phyloP scores from a whole-genome alignment of 2,888 invertebrate species.

The Ectemnius cavifrons region DNA sequence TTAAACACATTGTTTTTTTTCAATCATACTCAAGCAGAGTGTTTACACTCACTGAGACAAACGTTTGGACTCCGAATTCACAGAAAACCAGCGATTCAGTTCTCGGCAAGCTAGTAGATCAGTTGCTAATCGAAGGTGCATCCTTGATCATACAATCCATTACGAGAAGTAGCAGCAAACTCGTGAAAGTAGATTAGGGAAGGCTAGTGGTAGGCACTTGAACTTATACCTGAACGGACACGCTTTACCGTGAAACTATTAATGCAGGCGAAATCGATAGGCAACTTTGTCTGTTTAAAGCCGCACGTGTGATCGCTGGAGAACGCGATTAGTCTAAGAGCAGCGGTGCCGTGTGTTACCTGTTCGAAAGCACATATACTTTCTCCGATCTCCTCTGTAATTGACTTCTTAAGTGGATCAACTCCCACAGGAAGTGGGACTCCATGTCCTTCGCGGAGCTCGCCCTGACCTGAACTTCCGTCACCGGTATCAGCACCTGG shows the following conservation, averaged over 20 bases:
- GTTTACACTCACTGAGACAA: too few relatives aligned
- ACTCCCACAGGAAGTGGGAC: conserved; percentile 97
- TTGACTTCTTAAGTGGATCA: conserved; percentile 96
- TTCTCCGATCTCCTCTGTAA: conserved; percentile 96
- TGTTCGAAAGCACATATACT: conserved; percentile 97
- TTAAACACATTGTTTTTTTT: too few relatives aligned
- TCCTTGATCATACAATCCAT: too few relatives aligned
- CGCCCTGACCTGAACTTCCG: conserved; percentile 97
- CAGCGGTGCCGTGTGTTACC: conserved; percentile 79
- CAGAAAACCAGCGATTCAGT: too few relatives aligned
- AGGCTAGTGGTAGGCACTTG: background rate
- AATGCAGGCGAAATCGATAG: conserved; percentile 12
- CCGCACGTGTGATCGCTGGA: conserved; percentile 15
- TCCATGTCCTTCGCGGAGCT: conserved; percentile 97
- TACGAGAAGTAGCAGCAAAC: too few relatives aligned
- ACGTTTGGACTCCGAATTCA: too few relatives aligned
- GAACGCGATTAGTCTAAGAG: background rate
- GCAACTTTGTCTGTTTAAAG: conserved; percentile 19
- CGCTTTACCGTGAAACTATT: conserved; percentile 17
- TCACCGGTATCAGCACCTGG: conserved; percentile 97
- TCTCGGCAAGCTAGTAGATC: too few relatives aligned
- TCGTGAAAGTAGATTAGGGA: too few relatives aligned
- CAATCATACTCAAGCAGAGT: too few relatives aligned
- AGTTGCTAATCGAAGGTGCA: too few relatives aligned
- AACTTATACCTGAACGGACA: conserved; percentile 22